These are phyloP conservation scores for Okapia johnstoni DNA, from an alignment of 2,113 vertebrate genomes.

Conservation along the genomic window DNA sequence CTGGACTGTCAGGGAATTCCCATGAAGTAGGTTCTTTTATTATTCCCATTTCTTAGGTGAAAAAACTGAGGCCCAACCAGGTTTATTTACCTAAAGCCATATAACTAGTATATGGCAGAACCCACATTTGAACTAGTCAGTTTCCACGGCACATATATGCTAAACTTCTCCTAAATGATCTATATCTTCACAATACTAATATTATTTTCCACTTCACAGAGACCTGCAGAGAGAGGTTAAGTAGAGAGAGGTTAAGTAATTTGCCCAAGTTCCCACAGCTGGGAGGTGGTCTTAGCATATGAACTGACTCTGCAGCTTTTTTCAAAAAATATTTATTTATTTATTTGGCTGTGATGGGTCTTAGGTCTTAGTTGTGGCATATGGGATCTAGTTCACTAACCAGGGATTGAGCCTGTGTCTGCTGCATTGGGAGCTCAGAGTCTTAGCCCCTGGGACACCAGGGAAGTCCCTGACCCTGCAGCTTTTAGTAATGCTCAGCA, in stretches of 20 bases:
- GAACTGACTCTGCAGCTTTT: neutral
- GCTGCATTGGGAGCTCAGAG: neutral
- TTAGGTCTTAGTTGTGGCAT: neutral
- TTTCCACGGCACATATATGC: neutral
- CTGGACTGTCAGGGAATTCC: neutral
- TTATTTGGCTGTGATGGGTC: neutral
- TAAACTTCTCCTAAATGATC: neutral
- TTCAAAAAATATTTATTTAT: neutral
- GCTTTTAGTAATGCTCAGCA: neutral
- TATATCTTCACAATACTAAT: neutral
- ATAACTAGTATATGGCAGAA: neutral
- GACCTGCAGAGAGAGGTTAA: neutral
- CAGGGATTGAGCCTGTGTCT: neutral
- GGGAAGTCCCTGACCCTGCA: neutral
- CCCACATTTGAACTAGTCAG: neutral
- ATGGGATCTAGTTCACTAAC: neutral
- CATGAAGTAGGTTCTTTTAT: neutral
- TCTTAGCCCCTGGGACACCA: neutral
- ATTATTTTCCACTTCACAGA: neutral
- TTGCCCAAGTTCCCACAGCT: neutral
- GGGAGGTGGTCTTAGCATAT: neutral
- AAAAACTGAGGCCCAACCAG: neutral
- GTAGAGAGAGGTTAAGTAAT: neutral
- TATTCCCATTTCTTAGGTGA: neutral
- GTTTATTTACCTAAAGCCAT: neutral